These are phyloP conservation scores for Sebastiscus tertius DNA, from an alignment of 2,797 vertebrate genomes.

Conservation along the genomic window DNA sequence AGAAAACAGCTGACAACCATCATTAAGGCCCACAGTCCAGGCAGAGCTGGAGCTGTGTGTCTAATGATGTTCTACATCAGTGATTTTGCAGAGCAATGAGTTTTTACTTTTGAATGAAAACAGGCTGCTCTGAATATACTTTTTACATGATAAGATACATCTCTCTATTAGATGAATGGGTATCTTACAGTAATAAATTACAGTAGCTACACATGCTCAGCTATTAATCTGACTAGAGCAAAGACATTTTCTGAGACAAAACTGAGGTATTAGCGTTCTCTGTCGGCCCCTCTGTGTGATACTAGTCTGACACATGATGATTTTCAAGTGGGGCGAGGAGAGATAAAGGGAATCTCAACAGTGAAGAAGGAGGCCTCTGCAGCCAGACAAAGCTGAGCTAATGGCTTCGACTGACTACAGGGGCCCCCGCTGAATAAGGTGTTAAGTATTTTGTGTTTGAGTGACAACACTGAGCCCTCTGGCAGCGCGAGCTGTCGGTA, in stretches of 20 bases:
- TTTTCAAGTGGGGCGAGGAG: constrained; percentile 3
- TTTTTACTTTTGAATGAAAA: background rate
- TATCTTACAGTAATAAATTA: background rate
- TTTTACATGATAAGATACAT: background rate
- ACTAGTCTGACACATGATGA: constrained; percentile 5
- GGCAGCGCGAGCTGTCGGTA: constrained; percentile 11
- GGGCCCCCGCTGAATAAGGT: constrained; percentile 42
- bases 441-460: constrained; percentile 60
- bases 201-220: background rate
- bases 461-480: constrained; percentile 38
- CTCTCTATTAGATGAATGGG: background rate
- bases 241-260: background rate
- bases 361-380: constrained; percentile 3
- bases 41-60: constrained; percentile 20
- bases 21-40: constrained; percentile 13
- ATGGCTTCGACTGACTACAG: constrained; percentile 29
- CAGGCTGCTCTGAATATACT: background rate
- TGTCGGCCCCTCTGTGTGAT: background rate
- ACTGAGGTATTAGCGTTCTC: constrained; percentile 1
- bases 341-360: constrained; percentile 19
- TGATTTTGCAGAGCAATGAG: constrained; percentile 7
- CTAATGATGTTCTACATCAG: constrained; percentile 31
- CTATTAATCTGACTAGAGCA: background rate
- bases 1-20: constrained; percentile 62
- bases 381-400: constrained; percentile 37